phyloP scores from a whole-genome alignment of 2,888 invertebrate genomes.

The Phaedon cochleariae region DNA sequence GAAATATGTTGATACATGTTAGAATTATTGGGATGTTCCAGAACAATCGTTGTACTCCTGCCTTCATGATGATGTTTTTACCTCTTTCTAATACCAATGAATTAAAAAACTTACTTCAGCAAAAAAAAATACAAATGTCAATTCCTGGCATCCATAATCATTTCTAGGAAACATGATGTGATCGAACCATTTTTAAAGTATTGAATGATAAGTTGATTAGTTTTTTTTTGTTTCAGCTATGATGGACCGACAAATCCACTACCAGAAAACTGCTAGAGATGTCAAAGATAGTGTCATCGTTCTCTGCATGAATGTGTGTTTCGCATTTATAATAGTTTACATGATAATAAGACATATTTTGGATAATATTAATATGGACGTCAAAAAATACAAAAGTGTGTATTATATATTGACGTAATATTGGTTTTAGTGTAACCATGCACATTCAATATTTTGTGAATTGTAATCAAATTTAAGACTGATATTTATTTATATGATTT shows the following conservation, averaged over 20 bases:
- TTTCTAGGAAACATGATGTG: too few species aligned
- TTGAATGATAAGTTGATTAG: too few species aligned
- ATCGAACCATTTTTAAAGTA: too few species aligned
- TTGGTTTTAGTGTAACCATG: not conserved
- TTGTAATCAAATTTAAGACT: not conserved
- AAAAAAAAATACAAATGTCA: too few species aligned
- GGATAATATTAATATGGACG: slow-evolving; percentile 26
- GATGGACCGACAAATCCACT: slow-evolving; percentile 13
- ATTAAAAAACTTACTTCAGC: too few species aligned
- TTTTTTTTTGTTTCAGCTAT: slow-evolving; percentile 19
- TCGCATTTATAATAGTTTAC: slow-evolving; percentile 29
- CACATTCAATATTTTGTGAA: not conserved
- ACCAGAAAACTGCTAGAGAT: slow-evolving; percentile 20
- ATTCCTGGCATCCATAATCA: too few species aligned
- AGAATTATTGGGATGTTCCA: too few species aligned
- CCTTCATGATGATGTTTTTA: too few species aligned
- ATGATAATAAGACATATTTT: slow-evolving; percentile 27
- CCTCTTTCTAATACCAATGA: too few species aligned
- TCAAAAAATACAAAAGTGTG: slow-evolving; percentile 29
- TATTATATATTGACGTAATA: slow-evolving; percentile 17
- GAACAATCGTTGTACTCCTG: too few species aligned
- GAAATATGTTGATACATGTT: too few species aligned
- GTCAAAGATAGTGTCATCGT: slow-evolving; percentile 27
- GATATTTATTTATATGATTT: not conserved
- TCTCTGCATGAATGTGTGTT: slow-evolving; percentile 33